phyloP scores from a whole-genome alignment of 1,140 invertebrate genomes.

The Ditylenchus dipsaci region DNA sequence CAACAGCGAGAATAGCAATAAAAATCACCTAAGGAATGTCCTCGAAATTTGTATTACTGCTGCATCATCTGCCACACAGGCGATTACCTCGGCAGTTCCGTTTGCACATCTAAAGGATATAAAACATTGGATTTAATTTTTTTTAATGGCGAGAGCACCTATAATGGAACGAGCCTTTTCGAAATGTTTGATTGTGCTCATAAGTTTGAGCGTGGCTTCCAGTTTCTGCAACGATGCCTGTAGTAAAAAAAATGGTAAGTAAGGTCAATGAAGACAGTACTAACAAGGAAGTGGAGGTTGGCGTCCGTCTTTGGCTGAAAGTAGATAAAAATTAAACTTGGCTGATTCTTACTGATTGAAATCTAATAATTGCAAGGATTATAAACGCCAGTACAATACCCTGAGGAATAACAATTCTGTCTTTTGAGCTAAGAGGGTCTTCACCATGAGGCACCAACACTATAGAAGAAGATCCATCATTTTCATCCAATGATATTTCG shows the following conservation, averaged over 20 bases:
- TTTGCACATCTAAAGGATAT: slow-evolving; percentile 37
- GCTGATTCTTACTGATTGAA: too few relatives aligned
- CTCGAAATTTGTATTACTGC: slow-evolving; percentile 57
- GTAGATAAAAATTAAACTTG: not conserved
- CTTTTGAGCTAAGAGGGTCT: slow-evolving; percentile 41
- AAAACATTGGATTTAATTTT: too few relatives aligned
- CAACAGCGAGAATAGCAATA: not conserved
- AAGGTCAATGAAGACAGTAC: too few relatives aligned
- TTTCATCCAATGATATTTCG: not conserved
- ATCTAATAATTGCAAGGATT: too few relatives aligned
- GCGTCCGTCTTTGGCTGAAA: slow-evolving; percentile 43
- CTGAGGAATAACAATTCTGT: slow-evolving; percentile 53
- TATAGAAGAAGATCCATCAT: not conserved
- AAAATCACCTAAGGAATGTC: slow-evolving; percentile 47
- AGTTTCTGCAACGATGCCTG: slow-evolving; percentile 43
- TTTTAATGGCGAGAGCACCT: not conserved
- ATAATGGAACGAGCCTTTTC: slow-evolving; percentile 57
- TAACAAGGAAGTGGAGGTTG: slow-evolving; percentile 50
- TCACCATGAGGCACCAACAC: slow-evolving; percentile 10
- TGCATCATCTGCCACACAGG: slow-evolving; percentile 52
- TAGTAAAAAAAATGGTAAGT: slow-evolving; percentile 20
- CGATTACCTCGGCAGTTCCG: slow-evolving; percentile 58
- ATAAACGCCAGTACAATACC: too few relatives aligned
- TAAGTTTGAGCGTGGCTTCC: too few relatives aligned
- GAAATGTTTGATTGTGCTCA: slow-evolving; percentile 57